Conservation (phyloP, 2,888 invertebrate species). For the Orchestes rusci region DNA sequence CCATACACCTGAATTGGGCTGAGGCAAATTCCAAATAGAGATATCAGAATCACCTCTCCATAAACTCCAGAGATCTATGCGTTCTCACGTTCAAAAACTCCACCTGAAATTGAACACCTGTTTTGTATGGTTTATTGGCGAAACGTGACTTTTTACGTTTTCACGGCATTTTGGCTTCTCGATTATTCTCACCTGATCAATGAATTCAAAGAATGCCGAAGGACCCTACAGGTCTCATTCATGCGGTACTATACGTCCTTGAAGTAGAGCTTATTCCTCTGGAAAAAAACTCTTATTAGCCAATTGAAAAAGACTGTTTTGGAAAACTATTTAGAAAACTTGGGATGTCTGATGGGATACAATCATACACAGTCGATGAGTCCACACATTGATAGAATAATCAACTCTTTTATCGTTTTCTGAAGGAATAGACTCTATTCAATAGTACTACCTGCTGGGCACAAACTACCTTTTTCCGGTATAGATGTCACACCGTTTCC, state of each 20-base stretch:
- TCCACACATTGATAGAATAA: too few relatives aligned
- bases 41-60: too few relatives aligned
- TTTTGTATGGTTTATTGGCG: slow-evolving; percentile 11
- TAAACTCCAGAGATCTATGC: slow-evolving; percentile 1
- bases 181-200: slow-evolving; percentile 20
- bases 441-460: slow-evolving; percentile 19
- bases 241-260: not conserved
- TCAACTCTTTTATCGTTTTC: too few relatives aligned
- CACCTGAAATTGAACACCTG: slow-evolving; percentile 18
- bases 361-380: too few relatives aligned
- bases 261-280: not conserved
- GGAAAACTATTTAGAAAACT: too few relatives aligned
- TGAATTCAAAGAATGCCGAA: slow-evolving; percentile 16
- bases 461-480: slow-evolving; percentile 23
- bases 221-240: slow-evolving; percentile 12
- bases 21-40: too few relatives aligned
- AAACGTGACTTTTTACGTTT: slow-evolving; percentile 21
- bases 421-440: not conserved
- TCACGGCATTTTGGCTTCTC: slow-evolving; percentile 14
- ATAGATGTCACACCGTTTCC: slow-evolving; percentile 23
- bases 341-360: too few relatives aligned
- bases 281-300: too few relatives aligned
- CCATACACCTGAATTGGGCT: too few relatives aligned
- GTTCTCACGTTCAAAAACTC: slow-evolving; percentile 5
- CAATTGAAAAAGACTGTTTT: too few relatives aligned